phyloP scores from a whole-genome alignment of 2,797 vertebrate species.

The Glossophaga mutica region DNA sequence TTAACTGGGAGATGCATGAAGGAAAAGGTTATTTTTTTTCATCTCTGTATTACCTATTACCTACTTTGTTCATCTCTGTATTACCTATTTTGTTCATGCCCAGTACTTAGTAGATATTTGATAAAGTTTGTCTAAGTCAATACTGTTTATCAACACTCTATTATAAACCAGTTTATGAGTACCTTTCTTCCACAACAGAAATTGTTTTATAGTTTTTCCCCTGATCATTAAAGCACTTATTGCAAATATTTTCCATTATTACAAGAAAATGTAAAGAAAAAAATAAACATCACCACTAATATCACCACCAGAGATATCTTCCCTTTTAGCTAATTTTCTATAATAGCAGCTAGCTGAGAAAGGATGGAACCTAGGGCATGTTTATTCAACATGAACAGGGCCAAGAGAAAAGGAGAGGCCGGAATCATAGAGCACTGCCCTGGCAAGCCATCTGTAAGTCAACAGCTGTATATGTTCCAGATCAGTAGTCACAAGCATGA shows the following conservation, averaged over 20 bases:
- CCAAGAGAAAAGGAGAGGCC: background rate
- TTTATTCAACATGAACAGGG: background rate
- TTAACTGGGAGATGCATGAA: background rate
- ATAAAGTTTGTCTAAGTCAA: background rate
- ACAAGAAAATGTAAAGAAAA: background rate
- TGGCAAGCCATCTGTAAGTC: background rate
- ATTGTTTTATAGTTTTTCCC: background rate
- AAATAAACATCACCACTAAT: background rate
- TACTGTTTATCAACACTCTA: background rate
- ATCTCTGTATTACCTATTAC: background rate
- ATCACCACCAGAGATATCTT: background rate
- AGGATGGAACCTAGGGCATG: background rate
- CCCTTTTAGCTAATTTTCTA: background rate
- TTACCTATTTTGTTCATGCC: background rate
- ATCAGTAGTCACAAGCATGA: background rate
- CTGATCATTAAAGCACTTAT: background rate
- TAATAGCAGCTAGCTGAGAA: background rate
- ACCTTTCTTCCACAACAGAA: slow-evolving; percentile 6
- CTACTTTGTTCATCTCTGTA: background rate
- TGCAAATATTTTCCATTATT: slow-evolving; percentile 21
- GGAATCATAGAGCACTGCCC: background rate
- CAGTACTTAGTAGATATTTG: background rate
- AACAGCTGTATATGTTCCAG: background rate
- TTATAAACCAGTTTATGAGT: background rate
- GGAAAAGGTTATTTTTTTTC: background rate